A percentile compares a stretch with the other conserved stretches of the same genome.
These are phyloP conservation scores for Streptopelia turtur DNA, from an alignment of 2,797 vertebrate species.

Conservation along the genomic window DNA sequence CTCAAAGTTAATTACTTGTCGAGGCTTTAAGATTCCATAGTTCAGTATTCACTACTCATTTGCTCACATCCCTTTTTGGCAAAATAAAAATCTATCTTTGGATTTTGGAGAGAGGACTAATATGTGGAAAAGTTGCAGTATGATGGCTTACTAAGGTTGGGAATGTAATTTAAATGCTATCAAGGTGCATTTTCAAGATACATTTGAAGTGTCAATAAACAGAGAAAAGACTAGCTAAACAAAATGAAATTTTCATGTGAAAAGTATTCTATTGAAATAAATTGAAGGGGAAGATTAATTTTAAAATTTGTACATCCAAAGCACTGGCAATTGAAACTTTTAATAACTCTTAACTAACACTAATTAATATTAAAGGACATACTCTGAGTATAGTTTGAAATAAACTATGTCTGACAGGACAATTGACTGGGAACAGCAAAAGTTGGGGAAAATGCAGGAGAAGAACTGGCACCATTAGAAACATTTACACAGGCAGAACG, in stretches of 20 bases:
- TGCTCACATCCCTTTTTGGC: neutral
- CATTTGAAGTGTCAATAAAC: neutral
- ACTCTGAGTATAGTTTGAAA: neutral
- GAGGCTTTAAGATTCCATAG: neutral
- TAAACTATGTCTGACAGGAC: neutral
- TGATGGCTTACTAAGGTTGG: neutral
- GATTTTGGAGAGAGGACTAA: neutral
- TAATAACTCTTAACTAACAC: neutral
- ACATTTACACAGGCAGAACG: neutral
- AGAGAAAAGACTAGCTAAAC: neutral
- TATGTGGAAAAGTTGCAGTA: neutral
- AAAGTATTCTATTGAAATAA: neutral
- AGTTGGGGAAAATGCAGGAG: neutral
- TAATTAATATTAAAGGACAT: neutral
- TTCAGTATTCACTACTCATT: neutral
- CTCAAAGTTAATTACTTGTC: neutral
- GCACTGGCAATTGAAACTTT: neutral
- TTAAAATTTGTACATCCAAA: neutral
- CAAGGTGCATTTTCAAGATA: neutral
- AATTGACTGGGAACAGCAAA: neutral
- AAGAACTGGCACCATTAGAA: neutral
- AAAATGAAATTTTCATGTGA: neutral
- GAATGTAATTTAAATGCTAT: neutral
- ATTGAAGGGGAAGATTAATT: neutral
- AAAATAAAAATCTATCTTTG: neutral